Conservation (phyloP, 2,113 vertebrate genomes). For the Turdus rufiventris region DNA sequence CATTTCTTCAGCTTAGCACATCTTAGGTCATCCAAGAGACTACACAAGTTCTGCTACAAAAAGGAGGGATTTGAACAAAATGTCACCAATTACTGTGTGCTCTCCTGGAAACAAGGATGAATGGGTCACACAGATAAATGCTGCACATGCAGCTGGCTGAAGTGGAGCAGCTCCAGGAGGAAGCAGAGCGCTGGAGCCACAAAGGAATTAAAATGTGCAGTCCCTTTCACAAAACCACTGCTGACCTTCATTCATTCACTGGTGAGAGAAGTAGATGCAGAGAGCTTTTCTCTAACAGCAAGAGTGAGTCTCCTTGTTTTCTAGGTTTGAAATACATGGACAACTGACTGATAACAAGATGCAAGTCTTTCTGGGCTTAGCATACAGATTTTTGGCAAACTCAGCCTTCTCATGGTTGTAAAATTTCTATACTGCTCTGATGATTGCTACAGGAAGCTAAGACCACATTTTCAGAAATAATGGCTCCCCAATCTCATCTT, state of each 20-base stretch:
- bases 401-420: neutral
- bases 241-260: neutral
- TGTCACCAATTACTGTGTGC: neutral
- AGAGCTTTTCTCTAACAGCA: neutral
- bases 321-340: neutral
- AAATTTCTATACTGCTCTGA: neutral
- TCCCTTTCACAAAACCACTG: neutral
- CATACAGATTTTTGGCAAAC: neutral
- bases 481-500: neutral
- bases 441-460: neutral
- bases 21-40: neutral
- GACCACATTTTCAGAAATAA: neutral
- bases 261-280: neutral
- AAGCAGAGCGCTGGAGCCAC: neutral
- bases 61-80: neutral
- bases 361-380: neutral
- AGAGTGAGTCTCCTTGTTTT: neutral
- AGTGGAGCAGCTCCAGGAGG: constrained; percentile 30
- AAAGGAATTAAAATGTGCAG: neutral
- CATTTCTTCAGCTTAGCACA: neutral
- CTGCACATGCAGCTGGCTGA: constrained; percentile 24
- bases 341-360: neutral
- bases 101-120: constrained; percentile 6
- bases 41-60: neutral
- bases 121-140: neutral